Evolutionary conservation across 2,797 vertebrate species (phyloP).

Genomic region (Ataeniobius toweri): DNA sequence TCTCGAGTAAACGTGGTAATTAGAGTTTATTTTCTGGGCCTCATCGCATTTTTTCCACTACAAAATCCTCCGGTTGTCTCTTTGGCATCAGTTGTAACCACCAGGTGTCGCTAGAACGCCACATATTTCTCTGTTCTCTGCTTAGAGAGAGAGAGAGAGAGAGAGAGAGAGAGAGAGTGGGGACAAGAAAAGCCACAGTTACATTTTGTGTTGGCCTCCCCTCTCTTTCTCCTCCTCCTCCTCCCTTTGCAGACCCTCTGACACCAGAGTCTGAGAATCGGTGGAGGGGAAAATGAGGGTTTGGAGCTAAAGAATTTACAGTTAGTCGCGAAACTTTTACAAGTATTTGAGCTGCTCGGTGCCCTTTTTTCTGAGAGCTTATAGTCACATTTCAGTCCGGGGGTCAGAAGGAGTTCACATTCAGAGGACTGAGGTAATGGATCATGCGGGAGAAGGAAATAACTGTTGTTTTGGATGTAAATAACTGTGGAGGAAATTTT

Average conservation of each 20-base stretch:
- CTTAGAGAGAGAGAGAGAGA: not conserved
- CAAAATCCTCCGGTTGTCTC: not conserved
- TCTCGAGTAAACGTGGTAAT: not conserved
- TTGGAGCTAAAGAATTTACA: conserved; percentile 83
- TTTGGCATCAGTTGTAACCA: conserved; percentile 59
- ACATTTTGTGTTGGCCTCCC: conserved; percentile 55
- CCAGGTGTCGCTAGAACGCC: conserved; percentile 95
- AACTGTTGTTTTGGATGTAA: conserved; percentile 36
- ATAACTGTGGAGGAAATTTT: conserved; percentile 4
- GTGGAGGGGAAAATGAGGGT: conserved; percentile 79
- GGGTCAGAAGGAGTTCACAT: conserved; percentile 90
- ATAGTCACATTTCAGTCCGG: conserved; percentile 75
- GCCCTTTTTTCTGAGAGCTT: conserved; percentile 73
- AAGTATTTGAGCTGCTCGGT: conserved; percentile 85
- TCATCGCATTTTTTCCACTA: conserved; percentile 25
- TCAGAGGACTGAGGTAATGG: conserved; percentile 49
- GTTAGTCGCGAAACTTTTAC: conserved; percentile 83
- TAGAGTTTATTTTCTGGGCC: conserved; percentile 45
- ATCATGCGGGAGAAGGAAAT: conserved; percentile 34
- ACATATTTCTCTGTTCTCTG: conserved; percentile 66
- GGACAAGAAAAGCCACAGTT: conserved; percentile 67
- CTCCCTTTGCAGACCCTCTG: conserved; percentile 58
- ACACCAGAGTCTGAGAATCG: conserved; percentile 76
- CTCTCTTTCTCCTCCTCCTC: conserved; percentile 10
- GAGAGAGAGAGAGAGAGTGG: not conserved